phyloP scores from a whole-genome alignment of 2,888 invertebrate species.

The Melanostoma scalare region DNA sequence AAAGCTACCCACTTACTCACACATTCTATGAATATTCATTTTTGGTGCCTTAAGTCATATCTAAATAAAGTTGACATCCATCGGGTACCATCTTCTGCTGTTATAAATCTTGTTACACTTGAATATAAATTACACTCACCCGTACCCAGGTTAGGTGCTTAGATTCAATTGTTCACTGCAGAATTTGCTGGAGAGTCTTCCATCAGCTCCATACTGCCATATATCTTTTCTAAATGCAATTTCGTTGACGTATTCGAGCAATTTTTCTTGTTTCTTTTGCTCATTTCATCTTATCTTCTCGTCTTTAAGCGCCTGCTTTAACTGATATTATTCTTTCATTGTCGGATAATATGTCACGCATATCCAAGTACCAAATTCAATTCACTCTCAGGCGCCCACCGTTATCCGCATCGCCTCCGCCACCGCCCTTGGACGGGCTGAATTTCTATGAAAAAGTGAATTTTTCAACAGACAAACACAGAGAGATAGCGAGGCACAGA shows the following conservation, averaged over 20 bases:
- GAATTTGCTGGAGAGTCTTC: too few relatives aligned
- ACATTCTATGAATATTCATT: too few relatives aligned
- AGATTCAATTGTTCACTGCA: too few relatives aligned
- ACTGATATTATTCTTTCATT: slow-evolving; percentile 60
- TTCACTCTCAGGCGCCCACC: slow-evolving; percentile 26
- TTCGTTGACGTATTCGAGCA: slow-evolving; percentile 44
- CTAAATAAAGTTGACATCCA: too few relatives aligned
- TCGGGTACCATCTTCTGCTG: too few relatives aligned
- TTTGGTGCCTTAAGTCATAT: too few relatives aligned
- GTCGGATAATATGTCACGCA: slow-evolving; percentile 57
- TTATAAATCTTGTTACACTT: too few relatives aligned
- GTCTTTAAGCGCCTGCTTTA: slow-evolving; percentile 33
- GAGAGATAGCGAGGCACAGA: neutral
- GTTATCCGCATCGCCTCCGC: neutral
- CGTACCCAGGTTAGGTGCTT: too few relatives aligned
- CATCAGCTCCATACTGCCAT: too few relatives aligned
- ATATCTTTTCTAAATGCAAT: slow-evolving; percentile 1
- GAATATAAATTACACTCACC: too few relatives aligned
- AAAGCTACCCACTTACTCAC: too few relatives aligned
- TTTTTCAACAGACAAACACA: slow-evolving; percentile 38
- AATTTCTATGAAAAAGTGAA: slow-evolving; percentile 13
- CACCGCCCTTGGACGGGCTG: slow-evolving; percentile 40
- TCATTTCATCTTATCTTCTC: slow-evolving; percentile 20
- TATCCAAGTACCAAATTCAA: slow-evolving; percentile 52
- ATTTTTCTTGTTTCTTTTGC: slow-evolving; percentile 48